A percentile compares a stretch with the other conserved stretches of the same genome.
These are phyloP conservation scores for Apodemia hepburni DNA, from an alignment of 2,888 invertebrate species.

Conservation along the genomic window DNA sequence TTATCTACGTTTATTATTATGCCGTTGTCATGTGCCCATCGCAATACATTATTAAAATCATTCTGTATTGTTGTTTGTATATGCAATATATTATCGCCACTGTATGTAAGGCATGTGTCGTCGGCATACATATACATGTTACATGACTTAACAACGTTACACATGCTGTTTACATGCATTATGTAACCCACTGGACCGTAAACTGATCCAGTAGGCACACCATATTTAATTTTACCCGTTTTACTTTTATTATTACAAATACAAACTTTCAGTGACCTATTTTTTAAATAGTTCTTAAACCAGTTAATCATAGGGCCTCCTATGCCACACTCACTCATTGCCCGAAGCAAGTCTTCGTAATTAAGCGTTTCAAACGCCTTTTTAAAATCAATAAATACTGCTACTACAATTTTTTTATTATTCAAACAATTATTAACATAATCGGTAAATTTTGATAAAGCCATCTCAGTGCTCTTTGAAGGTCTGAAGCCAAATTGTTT, in stretches of 20 bases:
- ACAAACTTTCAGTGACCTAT: not conserved
- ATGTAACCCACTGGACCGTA: not conserved
- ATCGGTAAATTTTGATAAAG: not conserved
- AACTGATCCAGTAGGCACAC: not conserved
- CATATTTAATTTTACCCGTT: not conserved
- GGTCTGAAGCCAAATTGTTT: not conserved
- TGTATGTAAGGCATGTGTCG: not conserved
- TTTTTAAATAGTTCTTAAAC: not conserved
- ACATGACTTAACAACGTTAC: not conserved
- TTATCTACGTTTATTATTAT: too few relatives aligned
- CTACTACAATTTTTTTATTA: not conserved
- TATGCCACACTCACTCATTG: not conserved
- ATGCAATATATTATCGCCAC: not conserved
- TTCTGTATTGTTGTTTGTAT: not conserved
- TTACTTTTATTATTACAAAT: not conserved
- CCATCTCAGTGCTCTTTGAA: not conserved
- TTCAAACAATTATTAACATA: not conserved
- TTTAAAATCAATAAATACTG: not conserved
- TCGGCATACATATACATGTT: slow-evolving; percentile 1
- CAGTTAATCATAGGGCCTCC: not conserved
- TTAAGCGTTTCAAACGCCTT: not conserved
- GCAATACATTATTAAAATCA: too few relatives aligned
- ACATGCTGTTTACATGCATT: slow-evolving; percentile 3
- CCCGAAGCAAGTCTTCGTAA: not conserved
- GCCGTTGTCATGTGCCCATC: too few relatives aligned